Evolutionary conservation across 2,113 vertebrate genomes (phyloP).

Genomic region (Spea multiplicata): DNA sequence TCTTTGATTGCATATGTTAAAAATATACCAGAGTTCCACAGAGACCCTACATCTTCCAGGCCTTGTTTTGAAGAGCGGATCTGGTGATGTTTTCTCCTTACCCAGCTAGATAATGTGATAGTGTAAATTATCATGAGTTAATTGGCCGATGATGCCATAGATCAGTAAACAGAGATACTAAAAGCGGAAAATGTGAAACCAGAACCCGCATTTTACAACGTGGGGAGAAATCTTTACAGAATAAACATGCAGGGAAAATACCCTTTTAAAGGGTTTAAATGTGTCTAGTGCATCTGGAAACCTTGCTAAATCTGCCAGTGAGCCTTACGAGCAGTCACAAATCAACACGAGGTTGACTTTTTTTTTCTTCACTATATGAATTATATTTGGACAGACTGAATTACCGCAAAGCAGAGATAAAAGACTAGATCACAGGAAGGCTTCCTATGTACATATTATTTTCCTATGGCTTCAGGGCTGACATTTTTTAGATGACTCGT

Average conservation of each 20-base stretch:
- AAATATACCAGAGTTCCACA: no score
- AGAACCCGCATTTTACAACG: slow-evolving; percentile 16
- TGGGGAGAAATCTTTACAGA: slow-evolving; percentile 7
- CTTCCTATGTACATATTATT: slow-evolving; percentile 40
- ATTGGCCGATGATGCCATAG: no score
- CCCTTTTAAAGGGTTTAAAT: slow-evolving; percentile 39
- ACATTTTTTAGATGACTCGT: slow-evolving; percentile 26
- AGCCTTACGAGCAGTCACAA: slow-evolving; percentile 42
- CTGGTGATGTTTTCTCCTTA: no score
- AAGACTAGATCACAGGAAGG: slow-evolving; percentile 36
- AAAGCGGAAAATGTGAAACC: not conserved
- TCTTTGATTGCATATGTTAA: no score
- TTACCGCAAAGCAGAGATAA: slow-evolving; percentile 39
- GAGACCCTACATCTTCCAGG: no score
- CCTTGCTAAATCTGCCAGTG: slow-evolving; percentile 34
- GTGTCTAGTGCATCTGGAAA: slow-evolving; percentile 44
- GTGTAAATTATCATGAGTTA: no score
- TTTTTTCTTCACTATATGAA: slow-evolving; percentile 33
- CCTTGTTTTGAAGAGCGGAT: no score
- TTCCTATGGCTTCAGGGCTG: slow-evolving; percentile 31
- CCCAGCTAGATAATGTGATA: no score
- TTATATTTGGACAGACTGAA: slow-evolving; percentile 33
- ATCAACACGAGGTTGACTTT: slow-evolving; percentile 41
- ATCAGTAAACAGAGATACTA: not conserved
- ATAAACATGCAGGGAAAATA: slow-evolving; percentile 15